These are phyloP conservation scores for Neogale vison DNA, from an alignment of 2,113 vertebrate genomes.

Conservation along the genomic window DNA sequence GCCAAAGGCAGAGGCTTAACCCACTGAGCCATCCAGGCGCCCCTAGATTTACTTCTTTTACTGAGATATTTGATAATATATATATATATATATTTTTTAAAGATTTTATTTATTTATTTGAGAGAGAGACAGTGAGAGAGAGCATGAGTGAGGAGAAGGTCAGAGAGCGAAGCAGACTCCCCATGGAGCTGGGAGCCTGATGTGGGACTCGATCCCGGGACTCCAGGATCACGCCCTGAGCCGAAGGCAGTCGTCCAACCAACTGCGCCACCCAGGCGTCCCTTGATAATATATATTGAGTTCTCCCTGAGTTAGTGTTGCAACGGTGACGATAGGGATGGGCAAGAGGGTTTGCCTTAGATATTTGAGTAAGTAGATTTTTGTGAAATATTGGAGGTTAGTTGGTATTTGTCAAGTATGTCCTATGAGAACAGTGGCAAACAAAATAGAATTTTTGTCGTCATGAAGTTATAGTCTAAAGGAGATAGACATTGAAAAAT, in stretches of 20 bases:
- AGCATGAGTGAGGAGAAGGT: too few relatives aligned
- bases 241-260: too few relatives aligned
- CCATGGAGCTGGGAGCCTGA: too few relatives aligned
- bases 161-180: too few relatives aligned
- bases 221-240: too few relatives aligned
- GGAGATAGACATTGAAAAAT: not conserved
- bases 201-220: too few relatives aligned
- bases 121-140: too few relatives aligned
- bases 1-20: too few relatives aligned
- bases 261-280: too few relatives aligned
- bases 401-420: not conserved
- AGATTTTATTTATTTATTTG: too few relatives aligned
- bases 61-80: not conserved
- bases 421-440: not conserved
- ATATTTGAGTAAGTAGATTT: not conserved
- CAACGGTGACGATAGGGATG: rapidly evolving
- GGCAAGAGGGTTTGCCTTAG: not conserved
- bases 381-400: not conserved
- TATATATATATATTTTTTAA: too few relatives aligned
- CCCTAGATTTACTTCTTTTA: not conserved
- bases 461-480: not conserved
- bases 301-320: not conserved
- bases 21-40: too few relatives aligned
- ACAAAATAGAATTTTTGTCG: not conserved
- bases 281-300: not conserved